Base-by-base conservation (phyloP, 2,113 vertebrate species). In the Semicossyphus pulcher region DNA sequence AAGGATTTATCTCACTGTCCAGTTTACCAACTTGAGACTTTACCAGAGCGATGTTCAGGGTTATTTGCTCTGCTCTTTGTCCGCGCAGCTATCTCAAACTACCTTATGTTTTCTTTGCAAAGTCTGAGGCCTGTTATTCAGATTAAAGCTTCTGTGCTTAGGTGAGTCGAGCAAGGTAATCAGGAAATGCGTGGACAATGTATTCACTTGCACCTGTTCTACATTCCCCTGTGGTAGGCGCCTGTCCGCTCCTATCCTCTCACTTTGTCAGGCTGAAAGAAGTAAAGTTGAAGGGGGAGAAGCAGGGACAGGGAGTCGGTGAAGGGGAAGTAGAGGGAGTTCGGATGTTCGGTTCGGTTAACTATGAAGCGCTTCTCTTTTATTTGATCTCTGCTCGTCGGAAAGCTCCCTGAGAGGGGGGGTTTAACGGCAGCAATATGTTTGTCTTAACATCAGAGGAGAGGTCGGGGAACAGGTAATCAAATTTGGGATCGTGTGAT, bases 401-500 rank as follows among this genome's bases (percentile, higher is more conserved):
- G 57, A 70, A 83, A 51, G 42, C 59, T 64, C 59, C 41, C 36
- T 18, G n/a, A 2, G 12, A 37, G 10, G 8, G 10, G 7, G 49
- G 20, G 58, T 76, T 65, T 45, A 72, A 75, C 65, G 25, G 62
- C 48, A 64, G 56, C 57, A 44, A 41, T 71, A 36, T 70, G 61
- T 75, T 68, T 54, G 54, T 78, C 53, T 79, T 34, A 65, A 78
- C 69, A 74, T 85, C 68, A 83, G 57, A 72, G 42, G 58, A 74
- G 57, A 75, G 59, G 62, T 42, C 82, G 36, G 34, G 76, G 23
- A 42, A 18, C 71, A 65, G 59, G 82, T 85, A 80, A 89, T 89
- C 67, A 61, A 56, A 76, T 88, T 86, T 77, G 28, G 48, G 76
- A 68, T 73, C 57, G 70, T 74, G 59, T 83, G 78, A 89, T 81